These are phyloP conservation scores for Myoxocephalus aenaeus DNA, from an alignment of 2,797 vertebrate species.

Conservation along the genomic window DNA sequence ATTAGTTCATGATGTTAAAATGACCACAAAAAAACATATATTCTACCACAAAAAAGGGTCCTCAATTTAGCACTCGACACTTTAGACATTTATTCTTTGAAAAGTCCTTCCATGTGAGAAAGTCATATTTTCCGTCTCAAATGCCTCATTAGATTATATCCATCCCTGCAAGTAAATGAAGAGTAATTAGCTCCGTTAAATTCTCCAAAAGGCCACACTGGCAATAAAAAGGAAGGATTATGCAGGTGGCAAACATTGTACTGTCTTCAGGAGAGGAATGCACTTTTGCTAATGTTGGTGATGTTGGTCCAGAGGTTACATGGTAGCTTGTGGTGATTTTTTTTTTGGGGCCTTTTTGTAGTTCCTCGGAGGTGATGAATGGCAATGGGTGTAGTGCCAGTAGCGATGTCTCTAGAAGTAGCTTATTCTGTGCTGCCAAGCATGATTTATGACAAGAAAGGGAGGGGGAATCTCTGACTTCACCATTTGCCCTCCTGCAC, in stretches of 20 bases:
- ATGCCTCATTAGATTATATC: conserved; percentile 54
- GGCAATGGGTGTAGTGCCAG: conserved; percentile 82
- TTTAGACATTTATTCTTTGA: conserved; percentile 29
- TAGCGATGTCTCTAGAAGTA: conserved; percentile 83
- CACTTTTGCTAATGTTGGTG: conserved; percentile 68
- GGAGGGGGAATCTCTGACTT: conserved; percentile 78
- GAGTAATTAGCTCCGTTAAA: conserved; percentile 62
- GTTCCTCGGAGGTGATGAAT: conserved; percentile 84
- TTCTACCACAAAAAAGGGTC: conserved; percentile 10
- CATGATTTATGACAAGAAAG: conserved; percentile 85
- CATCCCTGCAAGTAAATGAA: conserved; percentile 58
- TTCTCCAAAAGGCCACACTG: conserved; percentile 62
- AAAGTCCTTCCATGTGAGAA: conserved; percentile 45
- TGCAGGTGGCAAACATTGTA: conserved; percentile 61
- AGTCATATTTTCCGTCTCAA: conserved; percentile 36
- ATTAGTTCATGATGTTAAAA: conserved; percentile 34
- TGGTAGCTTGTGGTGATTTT: conserved; percentile 57
- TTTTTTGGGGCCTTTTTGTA: conserved; percentile 66
- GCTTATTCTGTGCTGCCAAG: conserved; percentile 86
- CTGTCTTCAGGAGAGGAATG: conserved; percentile 57
- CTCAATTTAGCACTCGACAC: conserved; percentile 21
- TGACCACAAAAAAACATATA: conserved; percentile 2
- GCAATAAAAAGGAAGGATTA: conserved; percentile 66
- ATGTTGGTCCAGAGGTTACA: conserved; percentile 65
- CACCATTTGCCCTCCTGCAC: conserved; percentile 83